Conservation (phyloP, 2,113 vertebrate species). For the Anthoscopus minutus region DNA sequence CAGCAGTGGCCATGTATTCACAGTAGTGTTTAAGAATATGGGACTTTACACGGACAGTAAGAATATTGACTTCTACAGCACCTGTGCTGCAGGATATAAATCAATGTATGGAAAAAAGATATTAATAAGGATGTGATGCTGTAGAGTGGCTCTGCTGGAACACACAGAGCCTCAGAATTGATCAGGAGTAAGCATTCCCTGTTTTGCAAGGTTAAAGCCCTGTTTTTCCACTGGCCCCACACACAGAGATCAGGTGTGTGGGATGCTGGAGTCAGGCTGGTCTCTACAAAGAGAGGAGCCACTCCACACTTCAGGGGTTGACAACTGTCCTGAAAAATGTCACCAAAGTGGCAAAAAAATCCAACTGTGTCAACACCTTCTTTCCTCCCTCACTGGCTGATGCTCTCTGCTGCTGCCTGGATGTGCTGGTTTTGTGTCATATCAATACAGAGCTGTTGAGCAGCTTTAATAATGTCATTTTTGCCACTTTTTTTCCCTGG, state of each 20-base stretch:
- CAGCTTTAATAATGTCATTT: background rate
- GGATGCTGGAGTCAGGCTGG: background rate
- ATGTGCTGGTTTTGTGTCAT: rapidly evolving
- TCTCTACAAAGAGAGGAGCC: background rate
- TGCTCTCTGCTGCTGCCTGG: background rate
- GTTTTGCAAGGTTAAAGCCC: background rate
- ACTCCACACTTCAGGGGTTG: background rate
- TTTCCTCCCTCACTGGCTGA: background rate
- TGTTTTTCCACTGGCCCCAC: background rate
- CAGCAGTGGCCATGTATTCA: background rate
- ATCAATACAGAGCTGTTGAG: rapidly evolving
- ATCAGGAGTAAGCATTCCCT: background rate
- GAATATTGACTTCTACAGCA: background rate
- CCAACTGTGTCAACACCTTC: background rate
- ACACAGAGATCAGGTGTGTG: background rate
- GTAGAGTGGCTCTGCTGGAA: background rate
- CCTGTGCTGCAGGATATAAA: background rate
- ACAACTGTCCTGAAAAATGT: background rate
- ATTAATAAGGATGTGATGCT: rapidly evolving
- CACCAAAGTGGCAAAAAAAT: background rate
- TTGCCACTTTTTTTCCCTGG: background rate
- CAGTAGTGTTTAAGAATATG: background rate
- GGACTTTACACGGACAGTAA: background rate
- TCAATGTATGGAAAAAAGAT: background rate
- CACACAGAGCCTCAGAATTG: background rate